Evolutionary conservation across 2,113 vertebrate species (phyloP).

Genomic region (Campylomormyrus tamandua): DNA sequence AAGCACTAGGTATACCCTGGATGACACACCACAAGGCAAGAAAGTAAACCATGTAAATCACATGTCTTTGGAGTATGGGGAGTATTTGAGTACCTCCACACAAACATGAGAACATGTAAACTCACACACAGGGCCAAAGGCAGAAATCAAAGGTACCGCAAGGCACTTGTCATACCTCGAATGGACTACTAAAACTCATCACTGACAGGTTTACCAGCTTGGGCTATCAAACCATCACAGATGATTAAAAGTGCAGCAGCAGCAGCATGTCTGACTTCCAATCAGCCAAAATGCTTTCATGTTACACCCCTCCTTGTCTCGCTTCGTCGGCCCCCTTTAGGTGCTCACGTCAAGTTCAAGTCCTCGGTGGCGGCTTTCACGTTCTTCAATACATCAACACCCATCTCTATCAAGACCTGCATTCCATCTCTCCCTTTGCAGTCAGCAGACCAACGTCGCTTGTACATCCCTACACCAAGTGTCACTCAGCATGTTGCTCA

Average conservation of each 20-base stretch:
- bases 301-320: background rate
- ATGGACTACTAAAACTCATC: background rate
- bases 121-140: background rate
- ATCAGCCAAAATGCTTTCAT: background rate
- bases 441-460: background rate
- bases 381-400: background rate
- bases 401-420: background rate
- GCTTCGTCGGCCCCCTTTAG: background rate
- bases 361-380: background rate
- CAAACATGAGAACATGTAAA: background rate
- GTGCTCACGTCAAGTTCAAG: background rate
- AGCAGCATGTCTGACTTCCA: background rate
- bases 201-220: background rate
- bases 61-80: background rate
- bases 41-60: background rate
- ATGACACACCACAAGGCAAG: background rate
- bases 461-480: background rate
- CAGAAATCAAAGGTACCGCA: background rate
- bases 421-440: background rate
- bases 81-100: background rate
- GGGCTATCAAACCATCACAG: background rate
- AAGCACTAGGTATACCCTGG: background rate
- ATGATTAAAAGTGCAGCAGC: background rate
- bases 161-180: background rate
- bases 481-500: background rate